Percentiles rank a stretch among this genome's conserved stretches.
These are phyloP conservation scores for Anneissia japonica DNA, from an alignment of 35 echinoderm and acorn worm species.

Conservation along the genomic window DNA sequence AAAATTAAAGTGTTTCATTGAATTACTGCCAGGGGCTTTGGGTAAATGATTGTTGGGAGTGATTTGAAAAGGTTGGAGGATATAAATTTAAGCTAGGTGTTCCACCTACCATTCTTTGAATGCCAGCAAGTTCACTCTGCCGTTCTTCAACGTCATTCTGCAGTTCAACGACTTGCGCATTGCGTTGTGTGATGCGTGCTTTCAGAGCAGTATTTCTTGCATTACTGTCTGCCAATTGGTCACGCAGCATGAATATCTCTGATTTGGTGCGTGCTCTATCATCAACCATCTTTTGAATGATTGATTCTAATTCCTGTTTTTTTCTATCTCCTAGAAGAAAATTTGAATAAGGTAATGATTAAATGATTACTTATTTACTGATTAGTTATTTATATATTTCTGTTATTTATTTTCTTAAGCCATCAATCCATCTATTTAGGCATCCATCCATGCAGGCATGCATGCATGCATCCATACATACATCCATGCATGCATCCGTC, in stretches of 20 bases:
- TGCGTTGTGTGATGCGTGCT: constrained; percentile 28
- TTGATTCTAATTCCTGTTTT: constrained; percentile 44
- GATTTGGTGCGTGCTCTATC: constrained; percentile 19
- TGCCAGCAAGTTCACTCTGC: constrained; percentile 3
- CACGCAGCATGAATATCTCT: constrained; percentile 30
- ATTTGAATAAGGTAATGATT: neutral
- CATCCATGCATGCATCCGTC: too few relatives aligned
- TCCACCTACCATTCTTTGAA: constrained; percentile 54
- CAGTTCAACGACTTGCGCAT: constrained; percentile 57
- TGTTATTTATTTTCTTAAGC: too few relatives aligned
- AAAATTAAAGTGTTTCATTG: too few relatives aligned
- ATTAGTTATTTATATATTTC: too few relatives aligned
- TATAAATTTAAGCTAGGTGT: neutral
- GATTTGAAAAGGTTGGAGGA: too few relatives aligned
- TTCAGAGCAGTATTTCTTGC: constrained; percentile 32
- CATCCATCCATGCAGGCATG: too few relatives aligned
- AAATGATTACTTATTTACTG: too few relatives aligned
- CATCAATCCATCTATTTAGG: too few relatives aligned
- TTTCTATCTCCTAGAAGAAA: constrained; percentile 55
- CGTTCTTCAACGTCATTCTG: constrained; percentile 66
- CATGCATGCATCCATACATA: too few relatives aligned
- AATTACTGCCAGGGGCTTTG: too few relatives aligned
- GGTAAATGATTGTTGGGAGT: too few relatives aligned
- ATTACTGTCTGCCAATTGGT: constrained; percentile 39
- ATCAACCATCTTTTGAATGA: constrained; percentile 54